phyloP scores from a whole-genome alignment of 2,797 vertebrate genomes.

The Myotis findleyi region DNA sequence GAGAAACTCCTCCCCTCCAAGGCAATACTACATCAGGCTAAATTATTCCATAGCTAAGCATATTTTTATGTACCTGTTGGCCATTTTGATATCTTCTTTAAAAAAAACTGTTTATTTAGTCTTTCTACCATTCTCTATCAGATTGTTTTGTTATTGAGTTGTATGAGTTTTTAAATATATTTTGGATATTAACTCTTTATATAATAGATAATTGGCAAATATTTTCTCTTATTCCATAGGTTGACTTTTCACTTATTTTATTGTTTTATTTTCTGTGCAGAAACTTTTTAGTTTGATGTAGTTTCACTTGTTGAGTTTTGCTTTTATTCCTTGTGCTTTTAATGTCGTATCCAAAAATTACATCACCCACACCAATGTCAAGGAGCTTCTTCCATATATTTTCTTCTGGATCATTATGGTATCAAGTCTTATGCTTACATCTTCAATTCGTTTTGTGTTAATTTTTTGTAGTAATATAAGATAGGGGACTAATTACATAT shows the following conservation, averaged over 20 bases:
- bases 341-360: background rate
- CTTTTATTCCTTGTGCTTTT: background rate
- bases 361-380: background rate
- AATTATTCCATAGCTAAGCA: background rate
- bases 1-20: background rate
- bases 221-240: background rate
- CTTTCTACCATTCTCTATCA: background rate
- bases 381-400: background rate
- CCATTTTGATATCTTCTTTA: background rate
- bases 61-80: background rate
- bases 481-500: background rate
- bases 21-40: background rate
- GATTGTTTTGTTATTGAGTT: background rate
- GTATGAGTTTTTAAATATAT: background rate
- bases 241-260: background rate
- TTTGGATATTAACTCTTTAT: background rate
- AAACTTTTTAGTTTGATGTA: background rate
- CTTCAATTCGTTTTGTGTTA: background rate
- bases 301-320: background rate
- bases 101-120: background rate
- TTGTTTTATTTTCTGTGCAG: background rate
- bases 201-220: background rate
- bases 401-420: background rate
- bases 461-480: background rate
- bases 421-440: too few relatives aligned